Evolutionary conservation across 2,797 vertebrate genomes (phyloP).

Genomic region (Darevskia mixta): DNA sequence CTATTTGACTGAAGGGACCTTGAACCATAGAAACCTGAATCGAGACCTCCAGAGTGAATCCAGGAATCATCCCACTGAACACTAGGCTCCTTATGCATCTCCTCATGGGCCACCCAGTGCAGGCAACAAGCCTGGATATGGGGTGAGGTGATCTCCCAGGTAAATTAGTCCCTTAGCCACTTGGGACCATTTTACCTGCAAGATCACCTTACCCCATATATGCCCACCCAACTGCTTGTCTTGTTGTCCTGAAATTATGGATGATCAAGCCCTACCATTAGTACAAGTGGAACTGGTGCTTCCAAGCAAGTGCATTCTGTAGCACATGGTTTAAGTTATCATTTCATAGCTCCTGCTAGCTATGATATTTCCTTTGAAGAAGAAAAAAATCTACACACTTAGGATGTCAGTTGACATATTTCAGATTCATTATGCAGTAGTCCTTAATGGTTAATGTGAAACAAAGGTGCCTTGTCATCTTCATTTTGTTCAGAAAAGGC

Average conservation of each 20-base stretch:
- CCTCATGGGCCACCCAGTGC: not conserved
- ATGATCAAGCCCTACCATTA: not conserved
- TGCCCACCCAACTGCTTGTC: too few relatives aligned
- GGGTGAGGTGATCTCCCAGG: too few relatives aligned
- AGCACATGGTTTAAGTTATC: not conserved
- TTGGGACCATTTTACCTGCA: too few relatives aligned
- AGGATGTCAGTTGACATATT: not conserved
- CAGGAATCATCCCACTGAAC: not conserved
- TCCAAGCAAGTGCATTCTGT: not conserved
- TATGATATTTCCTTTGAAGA: not conserved
- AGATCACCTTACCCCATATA: too few relatives aligned
- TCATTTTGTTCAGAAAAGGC: constrained; percentile 5
- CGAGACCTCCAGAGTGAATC: not conserved
- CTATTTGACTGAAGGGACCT: not conserved
- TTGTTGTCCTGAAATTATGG: not conserved
- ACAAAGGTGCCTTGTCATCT: not conserved
- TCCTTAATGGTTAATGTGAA: not conserved
- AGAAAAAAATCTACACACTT: not conserved
- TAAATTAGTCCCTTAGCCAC: too few relatives aligned
- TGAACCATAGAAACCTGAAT: not conserved
- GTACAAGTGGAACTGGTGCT: not conserved
- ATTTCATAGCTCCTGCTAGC: not conserved
- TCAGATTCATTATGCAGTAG: not conserved
- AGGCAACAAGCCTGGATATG: not conserved
- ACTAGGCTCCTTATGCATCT: not conserved